Evolutionary conservation across 2,797 vertebrate genomes (phyloP).

Genomic region (Lutjanus argentimaculatus): DNA sequence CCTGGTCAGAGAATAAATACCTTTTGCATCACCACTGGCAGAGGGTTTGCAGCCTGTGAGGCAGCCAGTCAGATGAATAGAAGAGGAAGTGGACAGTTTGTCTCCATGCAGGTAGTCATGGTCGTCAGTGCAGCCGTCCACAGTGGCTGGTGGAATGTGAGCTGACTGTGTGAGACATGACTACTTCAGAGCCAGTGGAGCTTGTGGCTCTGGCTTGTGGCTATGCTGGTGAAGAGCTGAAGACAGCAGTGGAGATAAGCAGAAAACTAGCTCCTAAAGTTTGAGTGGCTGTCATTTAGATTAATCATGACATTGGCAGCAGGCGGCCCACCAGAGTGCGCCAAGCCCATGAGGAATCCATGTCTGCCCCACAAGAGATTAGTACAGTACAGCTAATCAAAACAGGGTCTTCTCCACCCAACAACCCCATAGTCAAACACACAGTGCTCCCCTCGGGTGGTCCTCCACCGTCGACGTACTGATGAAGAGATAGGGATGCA

Average conservation of each 20-base stretch:
- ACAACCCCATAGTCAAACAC: slow-evolving; percentile 62
- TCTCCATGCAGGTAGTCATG: slow-evolving; percentile 66
- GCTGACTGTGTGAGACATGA: slow-evolving; percentile 80
- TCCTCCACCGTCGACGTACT: slow-evolving; percentile 53
- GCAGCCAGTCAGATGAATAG: slow-evolving; percentile 61
- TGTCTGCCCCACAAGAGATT: slow-evolving; percentile 68
- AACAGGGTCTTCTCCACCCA: slow-evolving; percentile 72
- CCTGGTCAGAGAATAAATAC: slow-evolving; percentile 63
- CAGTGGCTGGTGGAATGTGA: slow-evolving; percentile 84
- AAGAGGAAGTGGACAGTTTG: slow-evolving; percentile 65
- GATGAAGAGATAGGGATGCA: slow-evolving; percentile 60
- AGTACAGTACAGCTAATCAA: slow-evolving; percentile 73
- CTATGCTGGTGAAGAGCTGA: slow-evolving; percentile 56
- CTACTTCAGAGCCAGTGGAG: slow-evolving; percentile 67
- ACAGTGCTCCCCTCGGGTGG: slow-evolving; percentile 59
- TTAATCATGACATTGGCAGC: slow-evolving; percentile 77
- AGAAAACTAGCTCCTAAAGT: slow-evolving; percentile 53
- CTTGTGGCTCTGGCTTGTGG: slow-evolving; percentile 67
- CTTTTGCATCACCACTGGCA: slow-evolving; percentile 55
- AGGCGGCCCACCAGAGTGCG: slow-evolving; percentile 66
- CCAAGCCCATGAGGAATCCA: slow-evolving; percentile 75
- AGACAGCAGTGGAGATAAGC: slow-evolving; percentile 73
- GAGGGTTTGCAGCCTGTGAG: slow-evolving; percentile 57
- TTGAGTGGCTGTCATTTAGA: slow-evolving; percentile 61
- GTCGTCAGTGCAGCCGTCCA: slow-evolving; percentile 67